phyloP scores from a whole-genome alignment of 1,140 invertebrate genomes.

The Sycobia sp. region DNA sequence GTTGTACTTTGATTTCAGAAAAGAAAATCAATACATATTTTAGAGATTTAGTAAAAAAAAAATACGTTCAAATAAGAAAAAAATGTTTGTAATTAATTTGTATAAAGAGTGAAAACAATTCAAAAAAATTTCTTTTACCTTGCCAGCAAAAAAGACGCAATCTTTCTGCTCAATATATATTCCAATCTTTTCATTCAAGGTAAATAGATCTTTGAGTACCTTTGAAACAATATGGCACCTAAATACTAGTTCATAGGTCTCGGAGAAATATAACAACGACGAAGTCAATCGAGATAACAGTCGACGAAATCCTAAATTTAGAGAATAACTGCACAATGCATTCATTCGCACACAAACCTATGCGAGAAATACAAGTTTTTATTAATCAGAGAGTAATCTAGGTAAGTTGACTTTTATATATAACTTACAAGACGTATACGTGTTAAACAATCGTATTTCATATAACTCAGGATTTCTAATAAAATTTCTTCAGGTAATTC shows the following conservation, averaged over 20 bases:
- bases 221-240: not conserved
- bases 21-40: no score
- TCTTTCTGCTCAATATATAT: constrained; percentile 4
- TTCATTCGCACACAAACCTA: constrained; percentile 7
- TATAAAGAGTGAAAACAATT: no score
- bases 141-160: constrained; percentile 4
- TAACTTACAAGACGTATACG: constrained; percentile 3
- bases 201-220: not conserved
- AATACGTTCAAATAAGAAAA: no score
- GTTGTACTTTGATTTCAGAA: no score
- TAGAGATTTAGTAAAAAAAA: no score
- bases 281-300: not conserved
- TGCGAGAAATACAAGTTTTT: not conserved
- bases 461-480: not conserved
- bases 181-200: not conserved
- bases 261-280: not conserved
- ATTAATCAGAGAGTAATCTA: not conserved
- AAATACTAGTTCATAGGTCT: not conserved
- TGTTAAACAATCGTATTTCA: not conserved
- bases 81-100: no score
- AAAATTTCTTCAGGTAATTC: constrained; percentile 23
- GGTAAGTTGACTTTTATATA: not conserved
- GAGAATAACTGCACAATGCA: not conserved
- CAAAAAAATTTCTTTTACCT: no score
- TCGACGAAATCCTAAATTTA: not conserved